A percentile compares a stretch with the other conserved stretches of the same genome.
phyloP scores from a whole-genome alignment of 2,113 vertebrate genomes.

The Microcebus tavaratra region DNA sequence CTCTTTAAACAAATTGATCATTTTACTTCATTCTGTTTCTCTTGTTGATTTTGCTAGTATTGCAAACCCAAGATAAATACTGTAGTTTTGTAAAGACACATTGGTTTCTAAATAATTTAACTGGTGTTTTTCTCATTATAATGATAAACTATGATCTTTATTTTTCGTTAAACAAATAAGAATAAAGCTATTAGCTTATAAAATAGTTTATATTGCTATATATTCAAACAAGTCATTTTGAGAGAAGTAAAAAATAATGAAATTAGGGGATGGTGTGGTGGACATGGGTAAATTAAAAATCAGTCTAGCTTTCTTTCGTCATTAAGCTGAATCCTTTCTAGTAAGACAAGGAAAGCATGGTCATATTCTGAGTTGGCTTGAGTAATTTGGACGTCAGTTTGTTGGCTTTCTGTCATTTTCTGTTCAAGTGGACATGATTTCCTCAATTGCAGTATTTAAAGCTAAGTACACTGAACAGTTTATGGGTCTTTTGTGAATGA shows the following conservation, averaged over 20 bases:
- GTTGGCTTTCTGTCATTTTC: constrained; percentile 60
- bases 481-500: constrained; percentile 56
- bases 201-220: neutral
- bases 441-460: constrained; percentile 58
- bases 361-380: constrained; percentile 49
- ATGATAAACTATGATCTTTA: neutral
- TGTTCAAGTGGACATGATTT: constrained; percentile 56
- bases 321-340: constrained; percentile 43
- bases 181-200: neutral
- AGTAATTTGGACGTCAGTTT: constrained; percentile 51
- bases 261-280: neutral
- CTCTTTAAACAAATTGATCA: neutral
- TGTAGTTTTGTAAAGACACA: neutral
- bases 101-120: neutral
- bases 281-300: neutral
- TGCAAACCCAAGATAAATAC: neutral
- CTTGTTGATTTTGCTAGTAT: neutral
- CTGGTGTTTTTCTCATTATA: neutral
- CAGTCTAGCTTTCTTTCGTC: constrained; percentile 22
- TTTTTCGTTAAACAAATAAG: neutral
- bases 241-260: neutral
- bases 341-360: neutral
- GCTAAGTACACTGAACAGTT: constrained; percentile 47
- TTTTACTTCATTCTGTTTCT: neutral
- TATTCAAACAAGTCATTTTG: neutral